Conservation (phyloP, 2,797 vertebrate genomes). For the Neoniphon sammara region DNA sequence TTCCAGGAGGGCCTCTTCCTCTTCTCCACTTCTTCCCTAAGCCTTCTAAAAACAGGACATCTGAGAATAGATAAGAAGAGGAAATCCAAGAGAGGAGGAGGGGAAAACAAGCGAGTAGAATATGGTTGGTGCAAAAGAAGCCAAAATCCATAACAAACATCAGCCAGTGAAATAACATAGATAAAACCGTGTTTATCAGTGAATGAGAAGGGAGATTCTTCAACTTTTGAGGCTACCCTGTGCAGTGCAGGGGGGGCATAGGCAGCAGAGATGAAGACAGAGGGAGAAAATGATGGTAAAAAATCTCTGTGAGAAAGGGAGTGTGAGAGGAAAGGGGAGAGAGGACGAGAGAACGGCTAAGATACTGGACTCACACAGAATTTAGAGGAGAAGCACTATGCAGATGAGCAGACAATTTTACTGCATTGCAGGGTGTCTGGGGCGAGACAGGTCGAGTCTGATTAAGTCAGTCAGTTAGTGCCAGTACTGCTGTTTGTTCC, state of each 20-base stretch:
- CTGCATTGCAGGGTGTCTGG: slow-evolving; percentile 76
- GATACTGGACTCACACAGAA: slow-evolving; percentile 13
- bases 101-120: slow-evolving; percentile 16
- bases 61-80: slow-evolving; percentile 71
- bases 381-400: slow-evolving; percentile 52
- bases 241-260: background rate
- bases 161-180: background rate
- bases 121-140: background rate
- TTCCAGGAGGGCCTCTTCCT: slow-evolving; percentile 86
- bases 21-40: slow-evolving; percentile 86
- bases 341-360: slow-evolving; percentile 6
- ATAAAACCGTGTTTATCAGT: background rate
- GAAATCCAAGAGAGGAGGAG: too few species aligned
- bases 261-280: background rate
- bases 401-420: slow-evolving; percentile 64
- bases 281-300: slow-evolving; percentile 1
- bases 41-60: slow-evolving; percentile 89
- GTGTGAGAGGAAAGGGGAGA: background rate
- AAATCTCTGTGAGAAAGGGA: background rate
- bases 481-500: slow-evolving; percentile 47
- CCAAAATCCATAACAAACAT: background rate
- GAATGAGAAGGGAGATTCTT: background rate
- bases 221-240: background rate
- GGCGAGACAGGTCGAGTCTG: slow-evolving; percentile 55
- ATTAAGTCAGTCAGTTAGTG: slow-evolving; percentile 58